Evolutionary conservation across 1,140 invertebrate genomes (phyloP).

Genomic region (Condylostylus longicornis): DNA sequence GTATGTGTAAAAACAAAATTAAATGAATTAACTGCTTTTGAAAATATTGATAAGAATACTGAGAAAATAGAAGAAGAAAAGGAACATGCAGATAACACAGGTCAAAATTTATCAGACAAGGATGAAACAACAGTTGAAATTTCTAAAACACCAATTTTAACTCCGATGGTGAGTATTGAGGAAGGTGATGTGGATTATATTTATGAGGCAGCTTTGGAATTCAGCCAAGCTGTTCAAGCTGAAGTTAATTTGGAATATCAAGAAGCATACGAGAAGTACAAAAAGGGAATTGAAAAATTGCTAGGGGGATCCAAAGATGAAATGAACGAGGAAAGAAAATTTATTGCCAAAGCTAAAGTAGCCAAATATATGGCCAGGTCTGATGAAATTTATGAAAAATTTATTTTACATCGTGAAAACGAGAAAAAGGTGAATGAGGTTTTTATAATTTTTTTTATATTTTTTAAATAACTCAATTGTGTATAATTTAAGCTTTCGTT

Average conservation of each 20-base stretch:
- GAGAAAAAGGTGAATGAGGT: not conserved
- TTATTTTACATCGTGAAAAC: slow-evolving; percentile 7
- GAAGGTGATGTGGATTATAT: slow-evolving; percentile 31
- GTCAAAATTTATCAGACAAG: too few species aligned
- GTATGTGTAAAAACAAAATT: not conserved
- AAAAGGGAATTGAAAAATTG: slow-evolving; percentile 34
- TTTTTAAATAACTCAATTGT: slow-evolving; percentile 6
- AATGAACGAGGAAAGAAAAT: slow-evolving; percentile 22
- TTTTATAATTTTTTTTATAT: slow-evolving; percentile 3
- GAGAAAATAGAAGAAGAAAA: not conserved
- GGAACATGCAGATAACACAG: not conserved
- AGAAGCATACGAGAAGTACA: slow-evolving; percentile 32
- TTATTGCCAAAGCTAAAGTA: slow-evolving; percentile 30
- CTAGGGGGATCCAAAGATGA: slow-evolving; percentile 30
- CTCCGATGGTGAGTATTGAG: slow-evolving; percentile 28
- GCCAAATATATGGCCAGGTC: slow-evolving; percentile 30
- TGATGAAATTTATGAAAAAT: slow-evolving; percentile 32
- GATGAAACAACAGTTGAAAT: not conserved
- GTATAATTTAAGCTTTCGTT: too few species aligned
- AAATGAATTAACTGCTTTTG: not conserved
- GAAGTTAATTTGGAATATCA: slow-evolving; percentile 32
- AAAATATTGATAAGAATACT: not conserved
- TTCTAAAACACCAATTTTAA: slow-evolving; percentile 10
- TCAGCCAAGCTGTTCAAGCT: slow-evolving; percentile 27
- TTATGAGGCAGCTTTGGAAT: slow-evolving; percentile 29